Conservation (phyloP, 2,113 vertebrate genomes). For the Dissostichus mawsoni region DNA sequence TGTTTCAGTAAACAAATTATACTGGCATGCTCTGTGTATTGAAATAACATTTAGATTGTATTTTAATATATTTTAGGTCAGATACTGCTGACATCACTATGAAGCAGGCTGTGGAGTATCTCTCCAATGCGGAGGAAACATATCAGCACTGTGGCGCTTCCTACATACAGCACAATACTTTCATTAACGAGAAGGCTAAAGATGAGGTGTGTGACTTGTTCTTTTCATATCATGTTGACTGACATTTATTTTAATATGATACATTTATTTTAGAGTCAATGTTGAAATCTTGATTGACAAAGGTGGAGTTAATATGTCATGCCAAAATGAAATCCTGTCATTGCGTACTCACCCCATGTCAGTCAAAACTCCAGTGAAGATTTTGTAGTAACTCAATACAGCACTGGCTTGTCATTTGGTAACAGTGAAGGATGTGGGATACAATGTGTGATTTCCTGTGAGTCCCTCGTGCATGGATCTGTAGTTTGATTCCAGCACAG, state of each 20-base stretch:
- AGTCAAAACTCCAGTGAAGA: neutral
- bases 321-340: neutral
- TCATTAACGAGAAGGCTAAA: constrained; percentile 90
- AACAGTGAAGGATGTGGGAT: neutral
- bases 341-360: neutral
- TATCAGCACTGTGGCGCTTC: constrained; percentile 90
- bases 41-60: neutral
- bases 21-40: neutral
- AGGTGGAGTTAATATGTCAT: neutral
- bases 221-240: neutral
- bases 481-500: neutral
- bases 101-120: constrained; percentile 88
- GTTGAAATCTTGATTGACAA: neutral
- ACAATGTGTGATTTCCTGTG: neutral
- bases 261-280: neutral
- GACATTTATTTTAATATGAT: no score
- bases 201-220: constrained; percentile 84
- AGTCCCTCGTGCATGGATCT: neutral
- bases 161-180: constrained; percentile 94
- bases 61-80: constrained; percentile 59
- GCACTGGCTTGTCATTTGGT: neutral
- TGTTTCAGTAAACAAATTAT: neutral
- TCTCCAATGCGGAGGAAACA: constrained; percentile 84
- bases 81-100: constrained; percentile 85
- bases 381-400: neutral